Conservation (phyloP, 2,113 vertebrate species). For the Scortum barcoo region DNA sequence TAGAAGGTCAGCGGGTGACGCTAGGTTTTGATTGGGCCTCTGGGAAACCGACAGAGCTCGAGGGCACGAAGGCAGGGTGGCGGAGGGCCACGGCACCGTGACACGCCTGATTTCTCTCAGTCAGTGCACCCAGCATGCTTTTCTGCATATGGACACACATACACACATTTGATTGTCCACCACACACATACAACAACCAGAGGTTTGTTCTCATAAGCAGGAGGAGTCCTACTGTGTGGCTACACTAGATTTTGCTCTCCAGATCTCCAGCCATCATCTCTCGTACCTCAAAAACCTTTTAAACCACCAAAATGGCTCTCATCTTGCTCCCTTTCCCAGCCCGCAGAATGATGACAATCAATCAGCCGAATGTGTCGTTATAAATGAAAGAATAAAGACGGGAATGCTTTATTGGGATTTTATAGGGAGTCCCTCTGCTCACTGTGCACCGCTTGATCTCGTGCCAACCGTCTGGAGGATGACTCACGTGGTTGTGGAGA, state of each 20-base stretch:
- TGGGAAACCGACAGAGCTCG: slow-evolving; percentile 70
- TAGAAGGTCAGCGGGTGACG: slow-evolving; percentile 74
- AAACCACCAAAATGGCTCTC: not conserved
- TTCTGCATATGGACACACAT: slow-evolving; percentile 33
- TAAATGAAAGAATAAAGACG: slow-evolving; percentile 34
- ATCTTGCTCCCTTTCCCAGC: not conserved
- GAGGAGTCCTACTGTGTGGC: slow-evolving; percentile 63
- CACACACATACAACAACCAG: slow-evolving; percentile 64
- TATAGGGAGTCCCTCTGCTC: slow-evolving; percentile 51
- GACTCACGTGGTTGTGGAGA: slow-evolving; percentile 35
- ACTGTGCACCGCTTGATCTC: slow-evolving; percentile 58
- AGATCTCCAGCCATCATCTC: slow-evolving; percentile 18
- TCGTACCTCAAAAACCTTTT: slow-evolving; percentile 18
- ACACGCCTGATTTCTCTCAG: slow-evolving; percentile 64
- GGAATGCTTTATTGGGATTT: slow-evolving; percentile 52
- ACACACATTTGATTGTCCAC: slow-evolving; percentile 49
- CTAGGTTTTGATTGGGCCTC: slow-evolving; percentile 79
- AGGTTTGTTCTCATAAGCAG: slow-evolving; percentile 68
- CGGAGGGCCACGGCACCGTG: slow-evolving; percentile 27
- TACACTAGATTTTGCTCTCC: slow-evolving; percentile 31
- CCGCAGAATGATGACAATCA: slow-evolving; percentile 20
- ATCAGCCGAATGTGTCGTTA: slow-evolving; percentile 34
- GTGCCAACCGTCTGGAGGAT: slow-evolving; percentile 62
- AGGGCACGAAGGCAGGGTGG: slow-evolving; percentile 60
- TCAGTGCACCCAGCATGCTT: slow-evolving; percentile 61